phyloP scores from a whole-genome alignment of 2,888 invertebrate genomes.

The Nemurella pictetii region DNA sequence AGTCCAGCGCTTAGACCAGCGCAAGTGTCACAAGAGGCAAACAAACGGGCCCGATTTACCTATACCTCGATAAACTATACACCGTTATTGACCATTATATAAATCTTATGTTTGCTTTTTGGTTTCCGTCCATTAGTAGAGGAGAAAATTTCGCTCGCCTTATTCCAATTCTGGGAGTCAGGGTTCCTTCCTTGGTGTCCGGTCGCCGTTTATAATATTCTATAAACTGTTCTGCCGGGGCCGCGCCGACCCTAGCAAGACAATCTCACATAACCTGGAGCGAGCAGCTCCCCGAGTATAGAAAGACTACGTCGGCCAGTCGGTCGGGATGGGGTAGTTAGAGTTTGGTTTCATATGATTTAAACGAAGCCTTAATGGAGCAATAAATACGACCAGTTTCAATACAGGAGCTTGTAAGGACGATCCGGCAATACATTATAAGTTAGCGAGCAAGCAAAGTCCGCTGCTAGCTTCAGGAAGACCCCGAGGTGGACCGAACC shows the following conservation, averaged over 20 bases:
- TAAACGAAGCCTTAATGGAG: conserved; percentile 63
- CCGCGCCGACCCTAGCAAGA: conserved; percentile 12
- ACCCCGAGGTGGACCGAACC: conserved; percentile 32
- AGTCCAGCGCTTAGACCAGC: background rate
- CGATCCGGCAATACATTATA: conserved; percentile 36
- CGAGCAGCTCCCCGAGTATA: background rate
- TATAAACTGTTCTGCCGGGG: conserved; percentile 1
- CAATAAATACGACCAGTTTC: conserved; percentile 63
- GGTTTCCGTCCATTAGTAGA: conserved; percentile 40
- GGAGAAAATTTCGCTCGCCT: conserved; percentile 38
- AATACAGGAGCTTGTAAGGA: conserved; percentile 48
- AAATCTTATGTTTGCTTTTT: conserved; percentile 32
- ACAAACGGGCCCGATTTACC: background rate
- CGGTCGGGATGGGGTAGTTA: conserved; percentile 26
- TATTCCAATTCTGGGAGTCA: conserved; percentile 24
- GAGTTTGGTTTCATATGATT: conserved; percentile 53
- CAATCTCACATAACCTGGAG: conserved; percentile 29
- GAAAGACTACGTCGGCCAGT: background rate
- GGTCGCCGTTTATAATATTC: background rate
- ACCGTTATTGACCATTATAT: conserved; percentile 23
- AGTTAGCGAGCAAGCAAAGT: conserved; percentile 26
- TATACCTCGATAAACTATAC: conserved; percentile 19
- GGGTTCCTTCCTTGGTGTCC: conserved; percentile 25
- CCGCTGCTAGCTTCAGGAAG: conserved; percentile 28
- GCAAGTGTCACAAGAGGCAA: background rate